These are phyloP conservation scores for Strix occidentalis DNA, from an alignment of 2,797 vertebrate species.

Conservation along the genomic window DNA sequence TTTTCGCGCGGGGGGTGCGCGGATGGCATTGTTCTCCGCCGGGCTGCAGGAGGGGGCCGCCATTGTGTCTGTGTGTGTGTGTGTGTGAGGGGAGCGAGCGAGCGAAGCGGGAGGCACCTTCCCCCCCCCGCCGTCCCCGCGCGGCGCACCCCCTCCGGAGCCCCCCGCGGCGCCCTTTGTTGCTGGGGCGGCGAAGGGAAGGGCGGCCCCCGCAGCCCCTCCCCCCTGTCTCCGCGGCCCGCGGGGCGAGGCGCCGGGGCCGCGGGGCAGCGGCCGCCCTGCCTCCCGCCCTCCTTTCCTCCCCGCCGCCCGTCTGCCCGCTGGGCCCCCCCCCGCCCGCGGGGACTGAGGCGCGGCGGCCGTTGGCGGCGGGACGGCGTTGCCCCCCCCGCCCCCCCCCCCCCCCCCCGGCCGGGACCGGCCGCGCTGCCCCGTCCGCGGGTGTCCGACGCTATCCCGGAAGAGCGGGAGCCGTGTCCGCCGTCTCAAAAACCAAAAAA, in stretches of 20 bases:
- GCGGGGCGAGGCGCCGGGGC: background rate
- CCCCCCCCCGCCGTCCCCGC: background rate
- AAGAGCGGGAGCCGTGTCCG: constrained; percentile 35
- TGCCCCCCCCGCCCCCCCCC: no score
- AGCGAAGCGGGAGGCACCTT: background rate
- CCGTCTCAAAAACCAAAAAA: background rate
- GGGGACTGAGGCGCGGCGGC: background rate
- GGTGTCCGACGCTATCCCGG: background rate
- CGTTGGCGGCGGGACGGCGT: background rate
- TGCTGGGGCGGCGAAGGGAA: background rate
- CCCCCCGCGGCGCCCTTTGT: background rate
- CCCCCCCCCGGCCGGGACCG: no score
- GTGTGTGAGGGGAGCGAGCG: background rate
- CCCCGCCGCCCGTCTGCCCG: background rate
- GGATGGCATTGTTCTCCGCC: constrained; percentile 20
- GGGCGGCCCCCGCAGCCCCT: background rate
- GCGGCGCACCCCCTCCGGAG: background rate
- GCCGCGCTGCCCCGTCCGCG: background rate
- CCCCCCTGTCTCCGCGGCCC: background rate
- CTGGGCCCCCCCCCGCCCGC: background rate
- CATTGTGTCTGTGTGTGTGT: background rate
- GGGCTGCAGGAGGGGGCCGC: background rate
- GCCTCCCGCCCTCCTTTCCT: background rate
- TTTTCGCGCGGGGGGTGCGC: background rate
- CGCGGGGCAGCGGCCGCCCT: background rate